These are phyloP conservation scores for Lepidurus packardi DNA, from an alignment of 1,140 invertebrate genomes.

Conservation along the genomic window DNA sequence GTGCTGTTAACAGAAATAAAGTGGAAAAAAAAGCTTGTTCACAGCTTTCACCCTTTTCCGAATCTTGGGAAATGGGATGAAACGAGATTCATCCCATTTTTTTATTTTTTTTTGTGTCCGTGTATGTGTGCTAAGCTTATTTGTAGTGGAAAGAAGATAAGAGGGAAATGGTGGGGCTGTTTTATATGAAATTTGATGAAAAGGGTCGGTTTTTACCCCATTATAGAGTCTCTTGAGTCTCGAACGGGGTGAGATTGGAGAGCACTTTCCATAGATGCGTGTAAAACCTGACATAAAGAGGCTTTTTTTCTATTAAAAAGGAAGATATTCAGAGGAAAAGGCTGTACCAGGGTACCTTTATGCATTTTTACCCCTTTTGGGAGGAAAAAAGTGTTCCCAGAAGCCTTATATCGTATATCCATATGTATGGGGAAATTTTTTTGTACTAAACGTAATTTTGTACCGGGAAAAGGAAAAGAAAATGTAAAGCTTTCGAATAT, in stretches of 20 bases:
- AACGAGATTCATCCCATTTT: conserved; percentile 8
- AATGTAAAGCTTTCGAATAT: background rate
- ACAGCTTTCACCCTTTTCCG: conserved; percentile 19
- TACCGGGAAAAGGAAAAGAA: background rate
- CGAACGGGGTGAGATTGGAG: conserved; percentile 17
- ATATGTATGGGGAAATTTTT: background rate
- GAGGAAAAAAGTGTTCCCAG: background rate
- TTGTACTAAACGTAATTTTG: background rate
- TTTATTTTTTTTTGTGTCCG: background rate
- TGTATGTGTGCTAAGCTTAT: background rate
- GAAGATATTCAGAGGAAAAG: background rate
- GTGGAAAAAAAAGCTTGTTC: background rate
- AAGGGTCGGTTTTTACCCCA: conserved; percentile 7
- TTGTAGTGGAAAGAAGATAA: conserved; percentile 5
- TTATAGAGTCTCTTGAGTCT: background rate
- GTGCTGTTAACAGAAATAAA: background rate
- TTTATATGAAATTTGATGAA: conserved; percentile 2
- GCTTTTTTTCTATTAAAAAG: background rate
- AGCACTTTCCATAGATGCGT: conserved; percentile 13
- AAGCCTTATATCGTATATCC: background rate
- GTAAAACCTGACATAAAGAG: background rate
- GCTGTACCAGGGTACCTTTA: background rate
- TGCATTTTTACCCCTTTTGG: conserved; percentile 7
- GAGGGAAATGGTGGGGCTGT: background rate
- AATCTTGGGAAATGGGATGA: conserved; percentile 1